Base-by-base conservation (phyloP, 2,797 vertebrate species). In the Yasuhikotakia modesta region DNA sequence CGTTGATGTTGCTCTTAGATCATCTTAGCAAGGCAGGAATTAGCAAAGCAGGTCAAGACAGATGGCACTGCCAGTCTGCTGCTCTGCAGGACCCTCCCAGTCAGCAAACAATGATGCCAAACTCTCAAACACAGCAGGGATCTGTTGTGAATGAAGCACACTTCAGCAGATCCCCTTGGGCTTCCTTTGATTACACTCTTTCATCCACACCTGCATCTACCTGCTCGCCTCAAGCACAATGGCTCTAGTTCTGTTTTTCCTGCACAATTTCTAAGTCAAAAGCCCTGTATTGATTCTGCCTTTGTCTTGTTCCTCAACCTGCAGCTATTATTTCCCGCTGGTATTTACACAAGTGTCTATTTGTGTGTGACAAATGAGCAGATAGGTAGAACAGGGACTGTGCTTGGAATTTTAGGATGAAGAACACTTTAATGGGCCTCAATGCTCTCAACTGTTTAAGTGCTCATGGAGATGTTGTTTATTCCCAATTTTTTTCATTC, bases 1-100 rank as follows among this genome's bases (percentile, higher is more conserved):
- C 17, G 65, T 68, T 22, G 17, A 27, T 60, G 22, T 64, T 67
- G 53, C 21, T 50, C 21, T 24, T 60, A 14, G 73, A 43, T 17
- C 50, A 52, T 82, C 81, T 14, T 43, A 67, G 22, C 53, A 3
- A 21, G 21, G n/a, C n/a, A n/a, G n/a, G n/a, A n/a, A n/a, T n/a
- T n/a, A n/a, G n/a, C n/a, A n/a, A n/a, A 32, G 55, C 35, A 73
- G 77, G 76, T 81, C 46, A 64, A 71, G 79, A 73, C 80, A 79
- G 80, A 81, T 81, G 79, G 72, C 69, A 69, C 10, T 39, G 60
- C 68, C 77, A 81, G 69, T 35, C 35, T 76, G 77, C 19, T 17
- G 32, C 80, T 55, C 73, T 65, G 57, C 73, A 58, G 73, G 80
- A 50, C 43, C 12, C 13, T 70, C 58, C 60, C 69, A 43, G 78